Evolutionary conservation across 1,140 invertebrate genomes (phyloP), one percentile per base, ranked within the genome.

Genomic region (Danaus plexippus): DNA sequence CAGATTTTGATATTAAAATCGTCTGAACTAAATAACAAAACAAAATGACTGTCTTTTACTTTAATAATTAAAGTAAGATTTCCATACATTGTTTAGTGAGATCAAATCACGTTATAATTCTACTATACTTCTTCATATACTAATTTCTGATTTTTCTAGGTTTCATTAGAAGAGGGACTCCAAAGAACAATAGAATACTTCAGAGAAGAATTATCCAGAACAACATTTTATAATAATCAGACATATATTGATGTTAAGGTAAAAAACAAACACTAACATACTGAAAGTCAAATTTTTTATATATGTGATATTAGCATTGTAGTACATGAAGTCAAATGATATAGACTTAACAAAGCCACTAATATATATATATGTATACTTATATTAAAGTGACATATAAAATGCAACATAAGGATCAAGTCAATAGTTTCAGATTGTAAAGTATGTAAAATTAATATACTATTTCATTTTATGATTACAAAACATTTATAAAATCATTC

Each of bases 141-240:
- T 11, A 1, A 15, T 7, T 9, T 9, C 0, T 44, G 43, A 71
- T 71, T 54, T 61, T 88, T 87, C 18, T 75, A 93, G 92, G 90
- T 97, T 11, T 89, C 93, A 4, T 85, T 99, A 57, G 89, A 92
- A 77, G 90, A 92, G 52, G 97, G 97, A 11, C 87, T 99, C 3
- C 91, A 94, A 65, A 93, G 92, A 81, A 98, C 97, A 11, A 95
- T 98, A 55, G 90, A 94, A 52, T 98, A 98, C 81, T 98, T 99
- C 78, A 91, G 91, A 60, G 93, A 94, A 73, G 97, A 98, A 87
- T 79, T 97, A 56, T 91, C 92, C 60, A 89, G 92, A 67, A 92
- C 88, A 54, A 89, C 88, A 52, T 85, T 86, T 61, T 73, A 69
- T 47, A 85, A 86, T 52, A 85, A 86, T 56, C 83, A 86, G 64